Percentiles rank a stretch among this genome's conserved stretches.
These are phyloP conservation scores for Telmatochromis sp. DNA, from an alignment of 2,113 vertebrate genomes.

Conservation along the genomic window DNA sequence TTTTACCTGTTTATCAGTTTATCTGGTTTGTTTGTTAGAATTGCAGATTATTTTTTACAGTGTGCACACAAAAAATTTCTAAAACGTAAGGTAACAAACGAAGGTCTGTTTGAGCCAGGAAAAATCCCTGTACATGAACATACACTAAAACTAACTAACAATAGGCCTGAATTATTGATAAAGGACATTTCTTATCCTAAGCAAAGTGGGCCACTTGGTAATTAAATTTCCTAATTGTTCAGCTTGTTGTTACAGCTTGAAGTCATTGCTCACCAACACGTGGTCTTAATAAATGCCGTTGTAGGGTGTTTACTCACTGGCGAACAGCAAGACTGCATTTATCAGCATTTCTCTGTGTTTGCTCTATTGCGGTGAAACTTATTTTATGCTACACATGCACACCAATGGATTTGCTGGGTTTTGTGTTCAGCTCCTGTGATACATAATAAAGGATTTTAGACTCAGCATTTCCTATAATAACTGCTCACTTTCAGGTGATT, in stretches of 20 bases:
- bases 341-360: not conserved
- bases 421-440: not conserved
- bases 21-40: not conserved
- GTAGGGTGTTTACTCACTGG: not conserved
- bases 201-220: not conserved
- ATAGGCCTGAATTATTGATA: not conserved
- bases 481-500: not conserved
- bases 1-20: not conserved
- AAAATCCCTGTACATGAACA: not conserved
- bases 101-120: not conserved
- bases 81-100: not conserved
- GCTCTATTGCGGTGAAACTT: not conserved
- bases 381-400: not conserved
- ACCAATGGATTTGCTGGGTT: not conserved
- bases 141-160: not conserved
- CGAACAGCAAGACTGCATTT: not conserved
- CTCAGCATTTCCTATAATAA: not conserved
- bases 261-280: not conserved
- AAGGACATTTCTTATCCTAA: not conserved
- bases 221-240: not conserved
- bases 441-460: not conserved
- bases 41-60: not conserved
- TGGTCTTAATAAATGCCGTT: not conserved
- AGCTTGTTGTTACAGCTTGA: not conserved
- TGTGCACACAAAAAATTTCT: not conserved